Evolutionary conservation across 2,888 invertebrate species (phyloP), one percentile per base, ranked within the genome.

Genomic region (Ashinkailepas kermadecensis): DNA sequence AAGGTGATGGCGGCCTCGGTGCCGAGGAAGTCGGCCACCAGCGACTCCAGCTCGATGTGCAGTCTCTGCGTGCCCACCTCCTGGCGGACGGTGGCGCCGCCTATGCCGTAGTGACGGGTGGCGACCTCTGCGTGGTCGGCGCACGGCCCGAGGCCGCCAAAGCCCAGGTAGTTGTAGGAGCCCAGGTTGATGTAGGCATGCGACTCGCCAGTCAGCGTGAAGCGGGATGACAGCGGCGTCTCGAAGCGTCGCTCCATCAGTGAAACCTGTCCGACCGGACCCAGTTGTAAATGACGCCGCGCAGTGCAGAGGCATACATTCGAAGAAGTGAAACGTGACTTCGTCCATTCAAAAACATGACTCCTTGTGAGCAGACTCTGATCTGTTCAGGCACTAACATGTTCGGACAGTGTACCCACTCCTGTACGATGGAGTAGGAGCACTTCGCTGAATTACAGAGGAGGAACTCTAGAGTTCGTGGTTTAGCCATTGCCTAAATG

Each of bases 141-240:
- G 88, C 94, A 93, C 8, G 91, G 90, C 2, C 95, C 95, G 21
- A 89, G 88, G 83, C 93, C 93, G 21, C 97, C 97, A 89, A 98
- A 99, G 8, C 99, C 99, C 84, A 99, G 90, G 89, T 99, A 99
- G 89, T 99, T 99, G 89, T 99, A 99, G 8, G 98, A 98, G 83
- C 97, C 98, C 86, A 99, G 90, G 89, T 99, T 99, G 85, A 97
- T 90, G 86, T 95, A 96, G 86, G 91, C 91, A 39, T 91, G 92
- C 88, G 91, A 90, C n/a, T 90, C 91, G 81, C 96, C 97, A 9
- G 95, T 94, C 85, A 93, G 93, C 87, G 93, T 94, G 87, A 80
- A 87, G 21, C 78, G 78, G 12, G 78, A 78, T 0, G 78, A 78
- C 10, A 58, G 23, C 13, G 6, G n/a, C 23, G 3, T n/a, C 78